Evolutionary conservation across 2,888 invertebrate genomes (phyloP).

Genomic region (Tryphoninae sp.): DNA sequence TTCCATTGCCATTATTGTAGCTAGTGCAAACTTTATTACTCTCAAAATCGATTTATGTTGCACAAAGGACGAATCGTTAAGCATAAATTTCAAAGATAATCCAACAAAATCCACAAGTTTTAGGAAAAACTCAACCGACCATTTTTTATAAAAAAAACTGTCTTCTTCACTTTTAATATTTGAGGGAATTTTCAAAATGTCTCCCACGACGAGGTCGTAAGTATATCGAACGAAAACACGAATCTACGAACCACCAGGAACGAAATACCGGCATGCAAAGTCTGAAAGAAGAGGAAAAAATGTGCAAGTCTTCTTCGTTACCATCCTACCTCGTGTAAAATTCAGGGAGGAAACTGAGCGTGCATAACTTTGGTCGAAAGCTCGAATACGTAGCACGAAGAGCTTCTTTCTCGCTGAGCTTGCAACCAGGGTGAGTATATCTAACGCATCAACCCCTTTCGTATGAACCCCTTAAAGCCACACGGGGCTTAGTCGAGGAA

Average conservation of each 20-base stretch:
- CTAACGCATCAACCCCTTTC: constrained; percentile 28
- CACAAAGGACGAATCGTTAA: no score
- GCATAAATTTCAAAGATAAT: no score
- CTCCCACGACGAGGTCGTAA: constrained; percentile 1
- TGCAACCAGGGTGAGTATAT: constrained; percentile 14
- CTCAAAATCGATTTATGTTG: no score
- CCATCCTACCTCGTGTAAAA: constrained; percentile 4
- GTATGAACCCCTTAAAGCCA: constrained; percentile 13
- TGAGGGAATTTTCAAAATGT: not conserved
- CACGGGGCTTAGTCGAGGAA: not conserved
- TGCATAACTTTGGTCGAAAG: constrained; percentile 46
- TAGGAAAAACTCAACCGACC: not conserved
- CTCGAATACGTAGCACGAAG: constrained; percentile 15
- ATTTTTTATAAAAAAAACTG: not conserved
- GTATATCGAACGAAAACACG: no score
- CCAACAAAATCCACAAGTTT: no score
- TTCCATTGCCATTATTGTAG: no score
- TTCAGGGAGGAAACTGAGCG: constrained; percentile 25
- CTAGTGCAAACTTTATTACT: no score
- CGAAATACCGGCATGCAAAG: not conserved
- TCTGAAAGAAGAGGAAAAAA: constrained; percentile 13
- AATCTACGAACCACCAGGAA: no score
- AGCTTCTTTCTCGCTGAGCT: constrained; percentile 47
- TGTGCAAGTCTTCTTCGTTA: constrained; percentile 23
- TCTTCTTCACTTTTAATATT: not conserved